Base-by-base conservation (phyloP, 2,888 invertebrate species). In the Carterocephalus palaemon region DNA sequence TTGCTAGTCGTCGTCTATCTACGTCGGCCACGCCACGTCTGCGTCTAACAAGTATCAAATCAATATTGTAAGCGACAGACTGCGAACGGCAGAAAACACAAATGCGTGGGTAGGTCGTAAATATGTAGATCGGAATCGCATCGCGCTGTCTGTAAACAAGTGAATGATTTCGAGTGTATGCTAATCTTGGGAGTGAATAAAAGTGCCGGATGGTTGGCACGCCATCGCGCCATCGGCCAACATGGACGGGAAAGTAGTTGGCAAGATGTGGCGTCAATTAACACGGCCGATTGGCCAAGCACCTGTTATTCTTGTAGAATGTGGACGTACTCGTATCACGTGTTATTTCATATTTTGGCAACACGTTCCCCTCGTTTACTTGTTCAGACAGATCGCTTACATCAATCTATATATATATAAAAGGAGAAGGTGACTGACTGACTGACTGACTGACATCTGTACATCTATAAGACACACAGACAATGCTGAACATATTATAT, bases 211-310 rank as follows among this genome's bases (percentile, higher is more conserved):
- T 64, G 53, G 56, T 58, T 66, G 69, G 68, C 69, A 57, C 49
- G 59, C 53, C n/a, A n/a, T n/a, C n/a, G n/a, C n/a, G n/a, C n/a
- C n/a, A n/a, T n/a, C n/a, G n/a, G n/a, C n/a, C 53, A 49, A 19
- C 19, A 4, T 41, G 9, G 19, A 33, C 49, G 57, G 61, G 66
- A 67, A 67, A 72, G 64, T 65, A 66, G 64, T 78, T 74, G 77
- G 70, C 75, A 70, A 47, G 33, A 59, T 57, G 53, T 58, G 53
- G 56, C 59, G 62, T 64, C 60, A 70, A 67, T 68, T 67, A 69
- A 69, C 69, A 63, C 56, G 61, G 52, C 47, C 53, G 60, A 68
- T 65, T 73, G 74, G 78, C 79, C 66, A 72, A 75, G 74, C 57
- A 57, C 42, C 43, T 51, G 55, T 67, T 75, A 72, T 73, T 72